Percentiles rank a stretch among this genome's conserved stretches.
Evolutionary conservation across 2,113 vertebrate genomes (phyloP).

Genomic region (Ceyx cyanopectus): DNA sequence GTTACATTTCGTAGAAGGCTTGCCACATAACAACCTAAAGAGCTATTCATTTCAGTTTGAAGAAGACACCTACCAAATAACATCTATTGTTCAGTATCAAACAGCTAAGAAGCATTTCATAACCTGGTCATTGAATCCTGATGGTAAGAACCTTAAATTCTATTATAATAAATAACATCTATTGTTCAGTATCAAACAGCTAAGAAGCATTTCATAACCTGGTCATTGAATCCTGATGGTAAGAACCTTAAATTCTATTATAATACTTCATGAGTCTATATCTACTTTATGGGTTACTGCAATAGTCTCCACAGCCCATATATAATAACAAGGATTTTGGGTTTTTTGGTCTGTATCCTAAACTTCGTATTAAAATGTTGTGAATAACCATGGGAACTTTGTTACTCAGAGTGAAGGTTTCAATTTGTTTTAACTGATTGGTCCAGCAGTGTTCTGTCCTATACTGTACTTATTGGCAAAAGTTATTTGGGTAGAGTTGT

Average conservation of each 20-base stretch:
- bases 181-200: conserved; percentile 84
- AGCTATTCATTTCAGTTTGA: conserved; percentile 84
- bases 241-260: conserved; percentile 47
- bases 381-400: not conserved
- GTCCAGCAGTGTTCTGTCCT: not conserved
- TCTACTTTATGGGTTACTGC: not conserved
- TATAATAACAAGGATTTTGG: not conserved
- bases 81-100: conserved; percentile 85
- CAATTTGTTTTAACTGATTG: not conserved
- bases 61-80: conserved; percentile 78
- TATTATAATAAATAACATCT: conserved; percentile 63
- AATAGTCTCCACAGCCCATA: not conserved
- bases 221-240: conserved; percentile 86
- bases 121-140: conserved; percentile 83
- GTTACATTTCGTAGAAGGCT: conserved; percentile 91
- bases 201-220: conserved; percentile 88
- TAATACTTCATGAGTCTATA: not conserved
- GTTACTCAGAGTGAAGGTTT: not conserved
- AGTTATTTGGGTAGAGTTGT: not conserved
- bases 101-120: conserved; percentile 84
- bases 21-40: conserved; percentile 80
- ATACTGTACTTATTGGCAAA: not conserved
- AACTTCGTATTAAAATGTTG: not conserved
- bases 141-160: conserved; percentile 80
- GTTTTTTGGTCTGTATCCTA: not conserved